These are phyloP conservation scores for Campylomormyrus numenius DNA, from an alignment of 2,113 vertebrate species.

Conservation along the genomic window DNA sequence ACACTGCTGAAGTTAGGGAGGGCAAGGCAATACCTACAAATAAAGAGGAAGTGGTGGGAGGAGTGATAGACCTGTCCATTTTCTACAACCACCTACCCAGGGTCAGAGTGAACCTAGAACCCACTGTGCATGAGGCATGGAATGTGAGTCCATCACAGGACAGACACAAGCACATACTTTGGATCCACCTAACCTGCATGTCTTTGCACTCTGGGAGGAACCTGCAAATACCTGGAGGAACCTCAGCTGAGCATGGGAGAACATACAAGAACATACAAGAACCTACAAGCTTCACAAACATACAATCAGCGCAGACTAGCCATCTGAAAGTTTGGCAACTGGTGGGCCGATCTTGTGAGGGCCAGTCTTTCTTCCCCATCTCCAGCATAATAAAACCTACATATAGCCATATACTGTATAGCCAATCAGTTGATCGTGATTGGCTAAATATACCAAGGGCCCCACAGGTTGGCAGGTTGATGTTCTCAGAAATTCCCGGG, in stretches of 20 bases:
- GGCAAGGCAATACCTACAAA: conserved; percentile 60
- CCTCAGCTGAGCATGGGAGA: not conserved
- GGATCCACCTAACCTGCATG: not conserved
- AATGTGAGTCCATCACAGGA: not conserved
- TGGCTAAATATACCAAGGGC: not conserved
- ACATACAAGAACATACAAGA: not conserved
- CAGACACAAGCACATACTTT: not conserved
- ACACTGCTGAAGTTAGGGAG: conserved; percentile 65
- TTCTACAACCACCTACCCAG: not conserved
- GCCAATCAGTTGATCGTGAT: not conserved
- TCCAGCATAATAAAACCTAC: not conserved
- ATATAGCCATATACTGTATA: not conserved
- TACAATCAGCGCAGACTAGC: not conserved
- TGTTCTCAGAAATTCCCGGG: too few relatives aligned
- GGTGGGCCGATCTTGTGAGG: not conserved
- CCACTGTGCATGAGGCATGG: not conserved
- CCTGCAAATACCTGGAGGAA: not conserved
- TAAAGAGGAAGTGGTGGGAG: conserved; percentile 10
- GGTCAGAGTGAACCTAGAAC: not conserved
- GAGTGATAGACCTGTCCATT: not conserved
- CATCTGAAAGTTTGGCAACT: not conserved
- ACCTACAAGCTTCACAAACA: not conserved
- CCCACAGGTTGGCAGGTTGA: too few relatives aligned
- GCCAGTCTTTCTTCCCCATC: not conserved
- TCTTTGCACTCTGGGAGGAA: not conserved